Percentiles rank a stretch among this genome's conserved stretches.
phyloP scores from a whole-genome alignment of 2,113 vertebrate species.

The Ageneiosus marmoratus region DNA sequence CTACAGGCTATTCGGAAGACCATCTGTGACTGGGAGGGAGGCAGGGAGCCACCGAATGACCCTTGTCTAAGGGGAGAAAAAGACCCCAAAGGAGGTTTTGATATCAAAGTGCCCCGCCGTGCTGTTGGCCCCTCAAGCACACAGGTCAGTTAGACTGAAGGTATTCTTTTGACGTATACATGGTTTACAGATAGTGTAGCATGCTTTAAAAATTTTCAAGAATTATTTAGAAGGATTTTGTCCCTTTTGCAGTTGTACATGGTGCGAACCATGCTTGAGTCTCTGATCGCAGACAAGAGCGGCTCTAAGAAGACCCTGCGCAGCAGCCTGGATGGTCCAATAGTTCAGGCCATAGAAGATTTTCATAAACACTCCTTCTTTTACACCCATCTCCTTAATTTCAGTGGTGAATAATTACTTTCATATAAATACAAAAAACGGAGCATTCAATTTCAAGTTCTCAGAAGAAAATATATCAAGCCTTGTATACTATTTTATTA shows the following conservation, averaged over 20 bases:
- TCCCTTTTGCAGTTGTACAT: slow-evolving; percentile 88
- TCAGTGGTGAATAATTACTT: slow-evolving; percentile 81
- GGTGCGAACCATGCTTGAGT: slow-evolving; percentile 98
- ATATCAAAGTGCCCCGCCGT: slow-evolving; percentile 96
- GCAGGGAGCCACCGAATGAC: slow-evolving; percentile 93
- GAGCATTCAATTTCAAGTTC: not conserved
- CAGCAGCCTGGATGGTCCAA: slow-evolving; percentile 94
- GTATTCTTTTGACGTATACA: not conserved
- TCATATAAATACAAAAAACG: not conserved
- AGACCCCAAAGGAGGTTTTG: slow-evolving; percentile 97
- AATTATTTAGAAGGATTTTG: not conserved
- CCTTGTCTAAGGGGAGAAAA: slow-evolving; percentile 97
- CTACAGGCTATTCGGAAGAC: slow-evolving; percentile 98
- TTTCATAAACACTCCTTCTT: slow-evolving; percentile 99
- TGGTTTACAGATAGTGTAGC: not conserved
- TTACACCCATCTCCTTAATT: slow-evolving; percentile 97
- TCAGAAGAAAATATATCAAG: not conserved
- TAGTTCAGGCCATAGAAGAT: slow-evolving; percentile 95
- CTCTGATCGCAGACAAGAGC: slow-evolving; percentile 96
- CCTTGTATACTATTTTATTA: not conserved
- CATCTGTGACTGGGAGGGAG: slow-evolving; percentile 97
- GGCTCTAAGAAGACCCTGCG: slow-evolving; percentile 97
- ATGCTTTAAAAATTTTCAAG: not conserved
- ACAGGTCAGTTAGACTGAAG: slow-evolving; percentile 75
- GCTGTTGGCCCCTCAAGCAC: slow-evolving; percentile 98